Conservation (phyloP, 2,888 invertebrate species). For the Diogma glabrata region DNA sequence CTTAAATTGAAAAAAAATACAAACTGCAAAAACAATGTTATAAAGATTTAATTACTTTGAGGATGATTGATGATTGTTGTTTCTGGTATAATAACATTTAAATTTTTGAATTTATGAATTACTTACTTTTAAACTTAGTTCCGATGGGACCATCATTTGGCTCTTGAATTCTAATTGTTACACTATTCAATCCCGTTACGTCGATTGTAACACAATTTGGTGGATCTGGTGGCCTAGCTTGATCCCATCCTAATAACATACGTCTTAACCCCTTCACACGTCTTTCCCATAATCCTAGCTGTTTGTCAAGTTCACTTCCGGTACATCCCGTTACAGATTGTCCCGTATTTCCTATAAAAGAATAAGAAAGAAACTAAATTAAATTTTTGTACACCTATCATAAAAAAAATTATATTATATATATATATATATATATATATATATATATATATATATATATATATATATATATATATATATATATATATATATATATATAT, state of each 20-base stretch:
- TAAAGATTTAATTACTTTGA: no score
- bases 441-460: no score
- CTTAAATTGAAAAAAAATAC: no score
- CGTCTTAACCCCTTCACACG: slow-evolving; percentile 40
- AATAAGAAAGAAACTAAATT: slow-evolving; percentile 3
- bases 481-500: no score
- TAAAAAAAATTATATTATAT: not conserved
- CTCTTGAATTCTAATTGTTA: slow-evolving; percentile 54
- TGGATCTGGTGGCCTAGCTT: slow-evolving; percentile 69
- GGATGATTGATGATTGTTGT: slow-evolving; percentile 3
- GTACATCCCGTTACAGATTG: slow-evolving; percentile 54
- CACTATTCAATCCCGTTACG: slow-evolving; percentile 49
- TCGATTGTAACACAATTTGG: slow-evolving; percentile 65
- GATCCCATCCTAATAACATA: slow-evolving; percentile 79
- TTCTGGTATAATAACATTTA: not conserved
- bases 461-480: no score
- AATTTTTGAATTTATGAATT: not conserved
- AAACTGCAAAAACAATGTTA: no score
- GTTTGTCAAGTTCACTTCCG: slow-evolving; percentile 66
- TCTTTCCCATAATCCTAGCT: slow-evolving; percentile 79
- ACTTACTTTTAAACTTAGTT: slow-evolving; percentile 80
- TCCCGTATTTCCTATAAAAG: slow-evolving; percentile 30
- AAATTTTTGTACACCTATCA: not conserved
- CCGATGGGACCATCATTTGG: slow-evolving; percentile 70
- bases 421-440: not conserved